Base-by-base conservation (phyloP, 2,113 vertebrate species). In the Otus sunia region DNA sequence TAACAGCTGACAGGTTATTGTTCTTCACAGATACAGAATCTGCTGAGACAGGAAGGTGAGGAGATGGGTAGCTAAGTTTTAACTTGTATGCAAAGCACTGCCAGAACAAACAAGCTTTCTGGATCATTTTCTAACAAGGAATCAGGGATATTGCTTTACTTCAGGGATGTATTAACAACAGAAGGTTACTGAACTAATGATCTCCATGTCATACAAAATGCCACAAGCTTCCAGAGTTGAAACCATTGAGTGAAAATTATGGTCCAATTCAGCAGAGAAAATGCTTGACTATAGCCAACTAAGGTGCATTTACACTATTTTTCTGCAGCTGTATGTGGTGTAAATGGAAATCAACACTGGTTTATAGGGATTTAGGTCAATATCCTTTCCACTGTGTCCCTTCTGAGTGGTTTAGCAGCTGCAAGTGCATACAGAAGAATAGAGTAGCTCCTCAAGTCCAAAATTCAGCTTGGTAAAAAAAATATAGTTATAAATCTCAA, bases 11-110 rank as follows among this genome's bases (percentile, higher is more conserved):
- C 60, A 82, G 47, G 56, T 34, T 89, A 84, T 92, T 94, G 91
- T 73, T 96, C 66, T 82, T 83, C 60, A 21, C 58, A 95, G 59
- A 88, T 81, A 96, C 39, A 94, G 83, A 96, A 94, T 97, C 89
- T 96, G 92, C 96, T 94, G 93, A 86, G 93, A 96, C 92, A 95
- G 76, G 87, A 96, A 88, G 87, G 88, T 80, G 74, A 83, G 25
- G 86, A 69, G 68, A 85, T 93, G 63, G 73, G 72, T 94, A 90
- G 80, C 78, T 94, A 90, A 97, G 82, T 96, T 91, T 95, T 68
- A 94, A 85, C 80, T 94, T 87, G 69, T 36, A 45, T 63, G 49
- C 27, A 85, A 95, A 94, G 6, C 34, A 60, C 53, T 92, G 83
- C 73, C 76, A 82, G 88, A 82, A 87, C 39, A 94, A 94, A 94